phyloP scores from a whole-genome alignment of 2,888 invertebrate species.

The Tribolium freemani region DNA sequence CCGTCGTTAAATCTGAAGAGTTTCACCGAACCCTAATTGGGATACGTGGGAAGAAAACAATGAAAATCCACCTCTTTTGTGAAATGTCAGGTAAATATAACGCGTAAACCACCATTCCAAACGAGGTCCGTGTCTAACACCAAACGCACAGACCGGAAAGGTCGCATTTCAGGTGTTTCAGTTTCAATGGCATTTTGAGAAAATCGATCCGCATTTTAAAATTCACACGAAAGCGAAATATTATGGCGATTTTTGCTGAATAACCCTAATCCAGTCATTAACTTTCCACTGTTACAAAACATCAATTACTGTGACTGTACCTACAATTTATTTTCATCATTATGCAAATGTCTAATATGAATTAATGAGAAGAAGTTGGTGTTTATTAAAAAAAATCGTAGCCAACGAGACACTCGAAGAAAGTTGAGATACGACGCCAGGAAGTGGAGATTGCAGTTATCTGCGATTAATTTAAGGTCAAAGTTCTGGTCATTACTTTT shows the following conservation, averaged over 20 bases:
- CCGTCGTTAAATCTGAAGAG: neutral
- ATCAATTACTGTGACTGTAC: conserved; percentile 10
- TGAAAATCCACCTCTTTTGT: conserved; percentile 10
- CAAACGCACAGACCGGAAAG: conserved; percentile 39
- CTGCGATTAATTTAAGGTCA: conserved; percentile 3
- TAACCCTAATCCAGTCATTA: conserved; percentile 8
- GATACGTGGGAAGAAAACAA: conserved; percentile 23
- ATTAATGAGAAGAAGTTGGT: conserved; percentile 7
- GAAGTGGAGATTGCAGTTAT: conserved; percentile 14
- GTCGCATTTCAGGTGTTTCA: conserved; percentile 47
- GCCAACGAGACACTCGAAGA: conserved; percentile 6
- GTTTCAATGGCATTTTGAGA: conserved; percentile 38
- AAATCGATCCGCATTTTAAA: conserved; percentile 33
- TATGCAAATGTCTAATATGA: conserved; percentile 20
- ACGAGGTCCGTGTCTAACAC: conserved; percentile 14
- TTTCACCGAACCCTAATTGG: conserved; percentile 15
- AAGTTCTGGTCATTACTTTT: neutral
- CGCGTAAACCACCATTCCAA: conserved; percentile 12
- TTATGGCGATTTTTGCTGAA: neutral
- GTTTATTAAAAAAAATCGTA: conserved; percentile 3
- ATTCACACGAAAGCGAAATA: conserved; percentile 1
- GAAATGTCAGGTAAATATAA: conserved; percentile 34
- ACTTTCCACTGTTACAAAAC: conserved; percentile 34
- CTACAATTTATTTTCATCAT: conserved; percentile 24
- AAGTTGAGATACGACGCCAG: conserved; percentile 1